Evolutionary conservation across 2,888 invertebrate genomes (phyloP).

Genomic region (Andrena minutula): DNA sequence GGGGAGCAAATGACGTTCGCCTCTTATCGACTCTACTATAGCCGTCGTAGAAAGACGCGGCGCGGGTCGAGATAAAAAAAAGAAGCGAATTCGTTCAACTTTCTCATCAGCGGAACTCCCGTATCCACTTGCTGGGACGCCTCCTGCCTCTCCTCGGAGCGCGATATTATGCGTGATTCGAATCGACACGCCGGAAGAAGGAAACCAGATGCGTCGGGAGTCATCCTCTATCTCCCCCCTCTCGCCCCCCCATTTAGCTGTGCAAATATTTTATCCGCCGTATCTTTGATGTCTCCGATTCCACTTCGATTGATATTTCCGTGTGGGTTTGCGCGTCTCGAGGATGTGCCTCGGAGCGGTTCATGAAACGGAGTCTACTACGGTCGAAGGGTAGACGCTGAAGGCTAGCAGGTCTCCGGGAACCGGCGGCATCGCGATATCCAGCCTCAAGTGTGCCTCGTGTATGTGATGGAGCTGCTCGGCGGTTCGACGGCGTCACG

Average conservation of each 20-base stretch:
- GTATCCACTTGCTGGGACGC: background rate
- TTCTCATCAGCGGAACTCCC: constrained; percentile 38
- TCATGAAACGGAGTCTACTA: constrained; percentile 52
- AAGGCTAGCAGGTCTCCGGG: constrained; percentile 28
- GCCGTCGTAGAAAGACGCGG: constrained; percentile 16
- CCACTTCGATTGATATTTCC: constrained; percentile 40
- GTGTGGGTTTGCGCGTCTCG: background rate
- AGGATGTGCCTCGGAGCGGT: constrained; percentile 16
- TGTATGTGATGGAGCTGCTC: constrained; percentile 47
- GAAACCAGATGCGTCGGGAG: background rate
- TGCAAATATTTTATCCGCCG: constrained; percentile 31
- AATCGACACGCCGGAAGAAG: constrained; percentile 1
- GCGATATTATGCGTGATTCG: constrained; percentile 7
- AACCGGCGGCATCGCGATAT: constrained; percentile 57
- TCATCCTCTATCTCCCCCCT: background rate
- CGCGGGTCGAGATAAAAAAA: constrained; percentile 49
- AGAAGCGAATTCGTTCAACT: constrained; percentile 50
- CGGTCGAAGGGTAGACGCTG: constrained; percentile 16
- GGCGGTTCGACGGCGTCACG: constrained; percentile 66
- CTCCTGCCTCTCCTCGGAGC: background rate
- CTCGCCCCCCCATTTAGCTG: background rate
- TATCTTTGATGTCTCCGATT: constrained; percentile 6
- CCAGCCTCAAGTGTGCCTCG: constrained; percentile 42
- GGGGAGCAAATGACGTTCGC: constrained; percentile 53
- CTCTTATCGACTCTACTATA: constrained; percentile 51